phyloP scores from a whole-genome alignment of 2,797 vertebrate species.

The Rhabdophis nuchalis region DNA sequence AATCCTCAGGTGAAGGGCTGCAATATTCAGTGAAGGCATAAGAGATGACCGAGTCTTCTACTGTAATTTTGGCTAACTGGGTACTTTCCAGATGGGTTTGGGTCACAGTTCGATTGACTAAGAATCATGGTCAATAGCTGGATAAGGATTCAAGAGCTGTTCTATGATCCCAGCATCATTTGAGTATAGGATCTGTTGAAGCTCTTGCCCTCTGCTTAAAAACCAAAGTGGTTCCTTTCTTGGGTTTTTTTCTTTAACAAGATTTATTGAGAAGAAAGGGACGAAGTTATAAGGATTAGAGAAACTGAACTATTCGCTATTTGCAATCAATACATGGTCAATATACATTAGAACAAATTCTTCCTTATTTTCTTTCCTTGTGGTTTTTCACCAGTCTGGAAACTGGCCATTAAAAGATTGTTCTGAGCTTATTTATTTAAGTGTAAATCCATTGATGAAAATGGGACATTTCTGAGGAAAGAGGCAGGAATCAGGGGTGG shows the following conservation, averaged over 20 bases:
- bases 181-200: background rate
- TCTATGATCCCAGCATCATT: background rate
- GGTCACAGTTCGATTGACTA: background rate
- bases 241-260: background rate
- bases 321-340: background rate
- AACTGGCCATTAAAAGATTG: background rate
- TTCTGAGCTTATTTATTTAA: background rate
- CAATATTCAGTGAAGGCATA: background rate
- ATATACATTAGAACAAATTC: background rate
- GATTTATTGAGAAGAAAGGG: background rate
- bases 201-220: background rate
- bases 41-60: background rate
- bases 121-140: background rate
- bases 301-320: background rate
- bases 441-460: background rate
- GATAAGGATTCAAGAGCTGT: background rate
- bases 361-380: background rate
- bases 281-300: background rate
- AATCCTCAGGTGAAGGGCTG: background rate
- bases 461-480: background rate
- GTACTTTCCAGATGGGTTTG: background rate
- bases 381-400: background rate
- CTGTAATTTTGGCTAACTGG: background rate
- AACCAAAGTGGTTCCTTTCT: background rate
- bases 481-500: no score